These are phyloP conservation scores for Tetrao urogallus DNA, from an alignment of 2,113 vertebrate genomes.

Conservation along the genomic window DNA sequence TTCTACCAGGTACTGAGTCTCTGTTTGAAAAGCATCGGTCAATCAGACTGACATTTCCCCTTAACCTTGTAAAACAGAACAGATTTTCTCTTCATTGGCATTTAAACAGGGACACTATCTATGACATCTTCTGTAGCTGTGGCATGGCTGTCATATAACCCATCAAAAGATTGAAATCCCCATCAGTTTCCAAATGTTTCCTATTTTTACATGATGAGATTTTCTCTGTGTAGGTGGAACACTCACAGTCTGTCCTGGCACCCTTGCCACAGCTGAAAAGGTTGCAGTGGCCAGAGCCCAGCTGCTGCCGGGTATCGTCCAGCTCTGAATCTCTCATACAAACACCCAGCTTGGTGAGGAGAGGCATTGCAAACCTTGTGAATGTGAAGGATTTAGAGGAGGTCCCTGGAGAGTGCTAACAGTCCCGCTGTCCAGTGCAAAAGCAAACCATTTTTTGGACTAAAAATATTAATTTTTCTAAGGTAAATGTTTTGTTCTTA, in stretches of 20 bases:
- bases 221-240: neutral
- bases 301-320: neutral
- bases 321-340: neutral
- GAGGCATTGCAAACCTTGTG: neutral
- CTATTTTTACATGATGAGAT: neutral
- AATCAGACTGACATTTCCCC: conserved; percentile 61
- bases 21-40: conserved; percentile 60
- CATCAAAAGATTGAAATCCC: neutral
- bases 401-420: neutral
- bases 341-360: neutral
- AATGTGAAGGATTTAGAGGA: neutral
- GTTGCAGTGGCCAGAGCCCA: neutral
- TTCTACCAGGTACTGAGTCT: conserved; percentile 42
- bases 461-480: neutral
- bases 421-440: neutral
- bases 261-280: neutral
- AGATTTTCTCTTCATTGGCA: conserved; percentile 19
- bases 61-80: conserved; percentile 60
- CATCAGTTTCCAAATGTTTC: neutral
- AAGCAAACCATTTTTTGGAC: neutral
- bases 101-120: neutral
- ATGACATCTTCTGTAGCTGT: neutral
- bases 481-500: neutral
- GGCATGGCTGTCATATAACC: rapidly evolving
- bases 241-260: neutral